phyloP scores from a whole-genome alignment of 2,888 invertebrate genomes.

The Lepidochitona cinerea region DNA sequence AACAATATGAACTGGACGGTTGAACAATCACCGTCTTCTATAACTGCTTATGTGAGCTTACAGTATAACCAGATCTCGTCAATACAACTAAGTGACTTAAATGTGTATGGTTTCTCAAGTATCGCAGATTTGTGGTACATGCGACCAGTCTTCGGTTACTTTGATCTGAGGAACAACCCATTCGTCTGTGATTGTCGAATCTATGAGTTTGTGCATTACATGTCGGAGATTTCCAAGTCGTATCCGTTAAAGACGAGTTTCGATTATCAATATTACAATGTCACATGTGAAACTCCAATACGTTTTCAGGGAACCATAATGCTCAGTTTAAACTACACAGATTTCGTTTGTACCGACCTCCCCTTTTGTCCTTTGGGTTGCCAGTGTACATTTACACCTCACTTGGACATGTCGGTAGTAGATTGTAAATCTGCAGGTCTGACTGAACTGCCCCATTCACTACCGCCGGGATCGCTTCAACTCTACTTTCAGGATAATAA shows the following conservation, averaged over 20 bases:
- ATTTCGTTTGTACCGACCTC: slow-evolving; percentile 3
- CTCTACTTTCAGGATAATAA: slow-evolving; percentile 1
- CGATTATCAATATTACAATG: background rate
- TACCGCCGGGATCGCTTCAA: background rate
- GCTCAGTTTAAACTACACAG: background rate
- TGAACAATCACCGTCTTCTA: background rate
- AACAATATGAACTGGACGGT: slow-evolving; percentile 7
- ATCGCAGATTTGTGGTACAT: slow-evolving; percentile 1
- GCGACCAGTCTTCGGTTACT: slow-evolving; percentile 3
- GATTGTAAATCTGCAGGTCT: background rate
- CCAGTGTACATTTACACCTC: background rate
- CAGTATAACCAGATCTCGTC: background rate
- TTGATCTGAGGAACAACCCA: slow-evolving; percentile 6
- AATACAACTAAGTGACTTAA: background rate
- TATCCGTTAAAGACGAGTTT: background rate
- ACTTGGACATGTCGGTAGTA: background rate
- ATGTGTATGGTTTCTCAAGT: background rate
- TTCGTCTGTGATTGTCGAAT: background rate
- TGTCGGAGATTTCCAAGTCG: background rate
- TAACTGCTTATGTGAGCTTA: background rate
- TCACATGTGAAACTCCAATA: background rate
- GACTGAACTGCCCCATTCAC: background rate
- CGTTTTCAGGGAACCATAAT: background rate
- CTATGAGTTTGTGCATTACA: background rate
- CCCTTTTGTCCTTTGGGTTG: background rate